A percentile compares a stretch with the other conserved stretches of the same genome.
These are phyloP conservation scores for Oncopeltus fasciatus DNA, from an alignment of 1,140 invertebrate genomes.

Conservation along the genomic window DNA sequence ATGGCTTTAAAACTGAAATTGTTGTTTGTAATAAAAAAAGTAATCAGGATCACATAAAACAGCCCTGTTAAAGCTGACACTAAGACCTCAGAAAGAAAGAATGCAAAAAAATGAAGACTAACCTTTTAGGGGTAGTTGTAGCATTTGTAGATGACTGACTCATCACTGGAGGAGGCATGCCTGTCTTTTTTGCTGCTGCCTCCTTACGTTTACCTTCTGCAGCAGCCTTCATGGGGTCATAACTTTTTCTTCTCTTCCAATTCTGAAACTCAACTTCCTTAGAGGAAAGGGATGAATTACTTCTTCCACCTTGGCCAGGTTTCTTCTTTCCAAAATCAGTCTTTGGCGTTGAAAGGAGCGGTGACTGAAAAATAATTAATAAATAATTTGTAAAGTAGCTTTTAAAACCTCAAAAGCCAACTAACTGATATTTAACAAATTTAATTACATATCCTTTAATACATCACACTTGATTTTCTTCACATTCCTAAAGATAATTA, in stretches of 20 bases:
- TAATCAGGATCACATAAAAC: no score
- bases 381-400: background rate
- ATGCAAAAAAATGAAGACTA: no score
- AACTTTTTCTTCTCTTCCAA: constrained; percentile 80
- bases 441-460: no score
- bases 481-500: no score
- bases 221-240: constrained; percentile 77
- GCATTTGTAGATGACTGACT: constrained; percentile 30
- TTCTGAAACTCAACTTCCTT: constrained; percentile 76
- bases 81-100: no score
- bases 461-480: no score
- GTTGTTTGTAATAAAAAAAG: no score
- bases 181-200: constrained; percentile 29
- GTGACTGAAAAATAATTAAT: constrained; percentile 18
- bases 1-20: no score
- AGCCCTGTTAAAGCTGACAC: no score
- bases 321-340: background rate
- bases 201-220: constrained; percentile 56
- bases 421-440: background rate
- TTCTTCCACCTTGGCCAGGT: constrained; percentile 28
- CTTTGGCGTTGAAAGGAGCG: constrained; percentile 13
- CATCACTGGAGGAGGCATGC: constrained; percentile 22
- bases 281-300: constrained; percentile 46
- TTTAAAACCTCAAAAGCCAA: background rate
- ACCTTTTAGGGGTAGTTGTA: constrained; percentile 19